Percentiles rank a stretch among this genome's conserved stretches.
phyloP scores from a whole-genome alignment of 1,140 invertebrate species.

The Nasonia giraulti region DNA sequence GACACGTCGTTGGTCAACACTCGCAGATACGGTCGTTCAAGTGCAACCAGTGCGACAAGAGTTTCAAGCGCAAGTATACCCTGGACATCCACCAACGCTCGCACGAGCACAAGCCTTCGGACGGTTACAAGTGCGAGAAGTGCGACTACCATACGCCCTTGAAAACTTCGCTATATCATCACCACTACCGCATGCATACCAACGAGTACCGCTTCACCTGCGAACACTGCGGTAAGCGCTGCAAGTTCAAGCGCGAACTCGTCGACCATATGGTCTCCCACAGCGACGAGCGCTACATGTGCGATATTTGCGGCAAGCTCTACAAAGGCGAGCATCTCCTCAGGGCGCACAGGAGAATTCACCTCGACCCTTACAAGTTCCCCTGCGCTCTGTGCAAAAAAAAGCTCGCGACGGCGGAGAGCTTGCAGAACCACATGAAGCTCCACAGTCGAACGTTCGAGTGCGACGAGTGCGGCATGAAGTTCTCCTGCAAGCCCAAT shows the following conservation, averaged over 20 bases:
- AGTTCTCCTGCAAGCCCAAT: conserved; percentile 69
- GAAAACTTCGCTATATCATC: not conserved
- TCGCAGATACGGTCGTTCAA: conserved; percentile 17
- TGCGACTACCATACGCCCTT: conserved; percentile 15
- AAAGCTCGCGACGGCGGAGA: conserved; percentile 70
- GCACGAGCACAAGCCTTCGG: not conserved
- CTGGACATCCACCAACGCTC: not conserved
- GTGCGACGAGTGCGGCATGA: conserved; percentile 84
- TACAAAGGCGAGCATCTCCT: conserved; percentile 74
- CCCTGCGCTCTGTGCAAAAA: conserved; percentile 69
- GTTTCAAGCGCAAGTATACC: conserved; percentile 16
- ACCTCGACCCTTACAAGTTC: conserved; percentile 68
- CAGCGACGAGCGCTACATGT: conserved; percentile 83
- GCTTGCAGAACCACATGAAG: conserved; percentile 72
- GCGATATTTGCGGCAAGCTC: conserved; percentile 76
- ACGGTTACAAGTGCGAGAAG: conserved; percentile 18
- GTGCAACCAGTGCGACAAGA: conserved; percentile 23
- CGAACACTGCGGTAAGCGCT: conserved; percentile 78
- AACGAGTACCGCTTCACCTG: conserved; percentile 69
- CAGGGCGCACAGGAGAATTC: conserved; percentile 71
- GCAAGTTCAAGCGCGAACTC: conserved; percentile 72
- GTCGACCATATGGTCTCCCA: conserved; percentile 79
- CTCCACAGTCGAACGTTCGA: conserved; percentile 74
- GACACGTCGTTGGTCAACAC: conserved; percentile 14
- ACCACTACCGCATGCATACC: conserved; percentile 16